Base-by-base conservation (phyloP, 2,797 vertebrate species). In the Sebastes dallii region DNA sequence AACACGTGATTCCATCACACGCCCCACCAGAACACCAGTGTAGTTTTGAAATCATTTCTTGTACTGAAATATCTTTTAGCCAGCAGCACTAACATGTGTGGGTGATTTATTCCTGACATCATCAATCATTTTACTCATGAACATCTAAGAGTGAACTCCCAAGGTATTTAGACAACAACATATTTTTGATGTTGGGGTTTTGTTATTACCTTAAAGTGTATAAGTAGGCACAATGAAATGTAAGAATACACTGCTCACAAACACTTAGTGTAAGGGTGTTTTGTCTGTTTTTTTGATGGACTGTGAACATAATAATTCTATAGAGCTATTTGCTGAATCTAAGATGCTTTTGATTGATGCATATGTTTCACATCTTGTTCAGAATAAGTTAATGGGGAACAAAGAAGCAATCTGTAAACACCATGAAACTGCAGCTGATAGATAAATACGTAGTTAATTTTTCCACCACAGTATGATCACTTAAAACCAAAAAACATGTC, bases 101-200 rank as follows among this genome's bases (percentile, higher is more conserved):
- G 76, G 46, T 72, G 24, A 60, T 88, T 82, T 86, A 78, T 86
- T 84, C 52, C 75, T 70, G 59, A 81, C 66, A 68, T 70, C 46
- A 79, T 39, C n/a, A 5, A 10, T 81, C n/a, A 66, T 72, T 58
- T 79, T 70, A 71, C 61, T 50, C 78, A 9, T 68, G 34, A 61
- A 58, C 29, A 6, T 81, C 36, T 55, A 59, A 56, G 36, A 36
- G 29, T 75, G 25, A 80, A 66, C 24, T 78, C 66, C 39, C 16
- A 62, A 66, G 55, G 52, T 76, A 82, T 85, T 78, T 70, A 59
- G 58, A 89, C 34, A 78, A 27, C 75, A 71, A 58, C 56, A 77
- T 75, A 25, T 79, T 82, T 80, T 70, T 72, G 27, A 85, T 81
- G 70, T 77, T 82, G 66, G 78, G 50, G 67, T 42, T 88, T 82